Conservation (phyloP, 2,113 vertebrate species). For the Gasterosteus nipponicus region DNA sequence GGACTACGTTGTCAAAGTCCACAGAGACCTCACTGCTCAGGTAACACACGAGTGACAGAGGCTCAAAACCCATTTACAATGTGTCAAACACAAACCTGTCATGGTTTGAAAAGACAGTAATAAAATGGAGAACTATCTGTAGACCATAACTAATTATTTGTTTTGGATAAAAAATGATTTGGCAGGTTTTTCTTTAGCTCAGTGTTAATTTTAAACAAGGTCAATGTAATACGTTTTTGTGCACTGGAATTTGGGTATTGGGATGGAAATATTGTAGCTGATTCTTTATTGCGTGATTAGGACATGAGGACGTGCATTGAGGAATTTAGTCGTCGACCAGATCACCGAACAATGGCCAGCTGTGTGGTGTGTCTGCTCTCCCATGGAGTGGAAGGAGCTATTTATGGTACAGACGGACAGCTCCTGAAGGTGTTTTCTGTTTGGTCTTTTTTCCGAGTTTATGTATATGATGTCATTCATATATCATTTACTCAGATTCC, state of each 20-base stretch:
- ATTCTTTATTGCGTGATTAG: slow-evolving; percentile 68
- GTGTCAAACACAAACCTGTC: neutral
- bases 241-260: neutral
- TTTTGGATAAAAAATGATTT: slow-evolving; percentile 3
- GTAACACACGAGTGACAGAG: slow-evolving; percentile 65
- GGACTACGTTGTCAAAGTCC: slow-evolving; percentile 84
- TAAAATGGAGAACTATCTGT: neutral
- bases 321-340: slow-evolving; percentile 80
- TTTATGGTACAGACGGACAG: slow-evolving; percentile 92
- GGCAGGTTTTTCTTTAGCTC: slow-evolving; percentile 3
- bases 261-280: neutral
- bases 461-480: neutral
- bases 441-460: slow-evolving; percentile 28
- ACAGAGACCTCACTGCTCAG: slow-evolving; percentile 86
- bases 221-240: neutral
- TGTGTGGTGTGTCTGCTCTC: slow-evolving; percentile 92
- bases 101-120: neutral
- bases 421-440: slow-evolving; percentile 84
- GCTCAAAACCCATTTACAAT: neutral
- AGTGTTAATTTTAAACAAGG: neutral
- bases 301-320: slow-evolving; percentile 87
- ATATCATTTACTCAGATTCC: neutral
- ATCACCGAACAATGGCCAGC: slow-evolving; percentile 85
- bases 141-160: neutral
- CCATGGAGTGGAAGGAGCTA: slow-evolving; percentile 91